phyloP scores from a whole-genome alignment of 2,797 vertebrate genomes.

The Acrocephalus scirpaceus region DNA sequence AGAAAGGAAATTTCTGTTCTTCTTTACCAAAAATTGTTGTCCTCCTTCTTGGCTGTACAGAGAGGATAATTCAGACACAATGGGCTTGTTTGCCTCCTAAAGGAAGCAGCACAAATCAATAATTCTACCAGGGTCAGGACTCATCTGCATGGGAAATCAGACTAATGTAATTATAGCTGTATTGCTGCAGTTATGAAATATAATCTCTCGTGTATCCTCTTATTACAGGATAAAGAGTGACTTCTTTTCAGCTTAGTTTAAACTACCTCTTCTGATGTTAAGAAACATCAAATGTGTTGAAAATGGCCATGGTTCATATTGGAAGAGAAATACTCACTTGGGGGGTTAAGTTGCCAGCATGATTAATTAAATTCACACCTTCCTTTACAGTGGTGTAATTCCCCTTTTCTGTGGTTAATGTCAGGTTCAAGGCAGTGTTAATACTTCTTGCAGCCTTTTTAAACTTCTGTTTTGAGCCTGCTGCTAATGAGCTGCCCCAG shows the following conservation, averaged over 20 bases:
- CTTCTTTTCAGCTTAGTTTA: constrained; percentile 6
- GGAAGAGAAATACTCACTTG: neutral
- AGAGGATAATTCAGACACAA: neutral
- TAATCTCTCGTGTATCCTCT: neutral
- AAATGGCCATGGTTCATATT: neutral
- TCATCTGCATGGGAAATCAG: constrained; percentile 7
- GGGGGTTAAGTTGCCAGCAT: neutral
- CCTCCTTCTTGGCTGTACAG: neutral
- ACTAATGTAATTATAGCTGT: neutral
- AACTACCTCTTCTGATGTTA: neutral
- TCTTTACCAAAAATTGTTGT: neutral
- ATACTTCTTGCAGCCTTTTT: neutral
- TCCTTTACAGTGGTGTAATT: constrained; percentile 7
- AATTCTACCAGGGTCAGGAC: neutral
- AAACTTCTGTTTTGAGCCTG: neutral
- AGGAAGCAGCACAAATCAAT: neutral
- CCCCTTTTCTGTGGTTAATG: neutral
- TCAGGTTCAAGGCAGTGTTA: neutral
- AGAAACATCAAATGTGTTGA: neutral
- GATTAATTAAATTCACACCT: constrained; percentile 55
- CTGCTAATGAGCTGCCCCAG: neutral
- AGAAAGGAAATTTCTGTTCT: neutral
- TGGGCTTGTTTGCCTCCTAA: neutral
- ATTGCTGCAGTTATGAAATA: neutral
- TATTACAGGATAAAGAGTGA: constrained; percentile 18